These are phyloP conservation scores for Sinohyriopsis cumingii DNA, from an alignment of 2,888 invertebrate species.

Conservation along the genomic window DNA sequence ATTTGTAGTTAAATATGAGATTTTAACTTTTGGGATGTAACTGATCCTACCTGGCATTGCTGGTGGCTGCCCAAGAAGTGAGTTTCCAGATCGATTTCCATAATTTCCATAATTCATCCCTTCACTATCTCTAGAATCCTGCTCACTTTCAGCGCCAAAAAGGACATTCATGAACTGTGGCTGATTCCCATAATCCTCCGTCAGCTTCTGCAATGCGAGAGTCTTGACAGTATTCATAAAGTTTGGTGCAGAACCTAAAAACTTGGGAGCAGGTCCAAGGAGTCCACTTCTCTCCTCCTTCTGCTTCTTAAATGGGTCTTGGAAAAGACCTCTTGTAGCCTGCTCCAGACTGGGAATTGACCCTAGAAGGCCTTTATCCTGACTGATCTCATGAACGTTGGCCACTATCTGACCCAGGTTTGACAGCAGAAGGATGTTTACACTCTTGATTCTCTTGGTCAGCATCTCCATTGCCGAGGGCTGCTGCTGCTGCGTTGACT, in stretches of 20 bases:
- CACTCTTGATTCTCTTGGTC: conserved; percentile 32
- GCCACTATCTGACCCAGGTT: conserved; percentile 58
- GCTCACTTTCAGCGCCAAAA: conserved; percentile 12
- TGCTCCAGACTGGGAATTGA: conserved; percentile 7
- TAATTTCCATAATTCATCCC: too few relatives aligned
- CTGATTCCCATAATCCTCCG: conserved; percentile 4
- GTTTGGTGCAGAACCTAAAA: conserved; percentile 25
- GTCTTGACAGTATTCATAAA: conserved; percentile 41
- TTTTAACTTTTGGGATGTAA: too few relatives aligned
- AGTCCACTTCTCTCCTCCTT: not conserved
- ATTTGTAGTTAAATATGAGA: too few relatives aligned
- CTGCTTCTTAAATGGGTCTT: not conserved
- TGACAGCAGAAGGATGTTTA: conserved; percentile 52
- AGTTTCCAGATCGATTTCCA: too few relatives aligned
- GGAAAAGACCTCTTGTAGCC: conserved; percentile 1
- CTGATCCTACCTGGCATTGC: too few relatives aligned
- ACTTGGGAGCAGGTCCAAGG: not conserved
- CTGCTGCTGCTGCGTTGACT: conserved; percentile 7
- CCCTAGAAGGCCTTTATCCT: conserved; percentile 22
- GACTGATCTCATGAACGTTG: conserved; percentile 35
- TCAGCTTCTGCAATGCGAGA: conserved; percentile 33
- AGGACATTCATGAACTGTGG: conserved; percentile 18
- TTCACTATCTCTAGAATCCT: too few relatives aligned
- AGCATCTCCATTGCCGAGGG: conserved; percentile 16
- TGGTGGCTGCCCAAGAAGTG: too few relatives aligned